Base-by-base conservation (phyloP, 2,888 invertebrate species). In the Glyphotaelius pellucidus region DNA sequence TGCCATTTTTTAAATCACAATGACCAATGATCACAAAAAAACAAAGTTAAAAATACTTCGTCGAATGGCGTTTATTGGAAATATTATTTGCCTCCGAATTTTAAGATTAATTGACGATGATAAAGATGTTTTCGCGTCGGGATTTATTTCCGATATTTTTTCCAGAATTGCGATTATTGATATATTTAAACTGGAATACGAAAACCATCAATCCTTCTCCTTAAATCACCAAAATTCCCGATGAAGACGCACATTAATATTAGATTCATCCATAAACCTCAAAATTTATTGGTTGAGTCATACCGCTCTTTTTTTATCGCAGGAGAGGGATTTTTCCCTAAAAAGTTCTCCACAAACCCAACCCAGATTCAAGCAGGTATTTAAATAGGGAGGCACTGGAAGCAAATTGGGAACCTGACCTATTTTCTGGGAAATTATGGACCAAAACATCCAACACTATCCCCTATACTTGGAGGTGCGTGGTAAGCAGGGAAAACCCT, bases 361-460 rank as follows among this genome's bases (percentile, higher is more conserved):
- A 67, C 52, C 52, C 52, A 67, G 52, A 67, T 67, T 67, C 52
- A 25, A 25, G 52, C 52, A 67, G 19, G 52, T 67, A 67, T 67
- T n/a, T 67, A 67, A 67, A 67, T 67, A 25, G 52, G 52, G 35
- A 35, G 83, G 83, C 31, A 83, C 32, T 83, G 83, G 83, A 83
- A 83, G 35, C 83, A 83, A 83, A 83, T 83, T 83, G 83, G 83
- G 83, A 35, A 83, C 83, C 83, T 83, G 83, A 83, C 83, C 83
- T 83, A 35, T 83, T 32, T 83, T 83, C 32, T 35, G 7, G 19
- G 15, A 32, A 83, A 83, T 83, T 83, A 83, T 32, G 35, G 83
- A 25, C 35, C 83, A 19, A 83, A 83, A 83, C 83, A 25, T 67
- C 52, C 52, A 67, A 67, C 52, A 67, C 52, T 67, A 19, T 19